Base-by-base conservation (phyloP, 2,888 invertebrate genomes). In the Iphiclides podalirius region DNA sequence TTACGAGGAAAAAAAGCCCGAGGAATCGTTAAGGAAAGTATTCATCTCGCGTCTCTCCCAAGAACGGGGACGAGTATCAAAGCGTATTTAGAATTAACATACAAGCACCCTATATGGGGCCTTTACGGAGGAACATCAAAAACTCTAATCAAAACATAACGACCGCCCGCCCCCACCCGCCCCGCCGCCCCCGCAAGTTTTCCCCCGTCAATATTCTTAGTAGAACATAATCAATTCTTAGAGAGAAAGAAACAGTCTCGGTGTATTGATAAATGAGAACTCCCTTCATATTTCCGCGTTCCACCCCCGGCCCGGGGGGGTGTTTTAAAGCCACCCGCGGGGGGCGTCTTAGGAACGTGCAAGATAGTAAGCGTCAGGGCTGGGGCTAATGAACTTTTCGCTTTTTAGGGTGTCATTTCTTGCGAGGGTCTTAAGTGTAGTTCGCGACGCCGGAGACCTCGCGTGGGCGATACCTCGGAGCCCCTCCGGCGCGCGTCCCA, bases 251-350 rank as follows among this genome's bases (percentile, higher is more conserved):
- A 88, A 88, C 87, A 86, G 85, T 86, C 82, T 73, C 77, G 64
- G 63, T 83, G 85, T 88, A 88, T 88, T 88, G 88, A 88, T 88
- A 88, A 88, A 88, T 88, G 87, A 87, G 86, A 64, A 67, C 81
- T 79, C 86, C 86, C 86, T 85, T 87, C 87, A 87, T 87, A 87
- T 87, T 87, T 87, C 85, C 86, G 83, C 79, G 79, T 79, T 58
- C 33, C 33, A 41, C 43, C 56, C 57, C 57, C 61, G 66, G 69
- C 64, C 67, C 58, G 55, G 46, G 52, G 57, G 63, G 66, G 72
- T 63, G 61, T 64, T 59, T 62, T 67, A 62, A 61, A 66, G 63
- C 66, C 68, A 72, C 71, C 69, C 57, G 52, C 45, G 65, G 72
- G 71, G 72, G 59, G 55, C 54, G 81, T 85, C 86, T 85, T 85